Conservation (phyloP, 2,888 invertebrate genomes). For the Exocentrus adspersus region DNA sequence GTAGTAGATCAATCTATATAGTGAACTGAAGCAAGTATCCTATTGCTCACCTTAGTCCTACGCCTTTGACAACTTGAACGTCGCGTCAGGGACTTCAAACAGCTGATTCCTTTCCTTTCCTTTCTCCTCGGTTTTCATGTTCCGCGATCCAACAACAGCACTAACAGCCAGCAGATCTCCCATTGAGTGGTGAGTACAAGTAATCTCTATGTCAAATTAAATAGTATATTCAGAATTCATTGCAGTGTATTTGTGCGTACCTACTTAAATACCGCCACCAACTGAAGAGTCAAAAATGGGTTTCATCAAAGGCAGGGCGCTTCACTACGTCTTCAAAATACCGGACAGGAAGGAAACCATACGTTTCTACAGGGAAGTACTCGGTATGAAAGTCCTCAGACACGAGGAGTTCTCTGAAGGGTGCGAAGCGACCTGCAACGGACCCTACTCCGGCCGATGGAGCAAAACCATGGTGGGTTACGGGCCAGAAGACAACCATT, state of each 20-base stretch:
- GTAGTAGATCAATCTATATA: too few relatives aligned
- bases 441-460: slow-evolving; percentile 98
- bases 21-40: too few relatives aligned
- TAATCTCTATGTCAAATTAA: too few relatives aligned
- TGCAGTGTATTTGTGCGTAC: too few relatives aligned
- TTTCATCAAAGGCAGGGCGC: slow-evolving; percentile 73
- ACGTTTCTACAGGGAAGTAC: slow-evolving; percentile 87
- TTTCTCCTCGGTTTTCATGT: background rate
- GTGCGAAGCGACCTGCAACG: slow-evolving; percentile 97
- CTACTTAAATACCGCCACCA: too few relatives aligned
- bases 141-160: background rate
- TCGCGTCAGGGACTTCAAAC: background rate
- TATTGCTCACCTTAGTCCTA: background rate
- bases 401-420: slow-evolving; percentile 98
- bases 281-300: slow-evolving; percentile 39
- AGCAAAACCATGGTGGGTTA: slow-evolving; percentile 99
- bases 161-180: background rate
- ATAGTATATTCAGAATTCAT: too few relatives aligned
- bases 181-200: too few relatives aligned
- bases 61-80: background rate
- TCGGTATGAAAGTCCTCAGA: slow-evolving; percentile 96
- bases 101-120: background rate
- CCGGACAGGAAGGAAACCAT: slow-evolving; percentile 87
- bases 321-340: slow-evolving; percentile 97
- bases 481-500: slow-evolving; percentile 93